phyloP scores from a whole-genome alignment of 1,140 invertebrate species.

The Chymomyza costata region DNA sequence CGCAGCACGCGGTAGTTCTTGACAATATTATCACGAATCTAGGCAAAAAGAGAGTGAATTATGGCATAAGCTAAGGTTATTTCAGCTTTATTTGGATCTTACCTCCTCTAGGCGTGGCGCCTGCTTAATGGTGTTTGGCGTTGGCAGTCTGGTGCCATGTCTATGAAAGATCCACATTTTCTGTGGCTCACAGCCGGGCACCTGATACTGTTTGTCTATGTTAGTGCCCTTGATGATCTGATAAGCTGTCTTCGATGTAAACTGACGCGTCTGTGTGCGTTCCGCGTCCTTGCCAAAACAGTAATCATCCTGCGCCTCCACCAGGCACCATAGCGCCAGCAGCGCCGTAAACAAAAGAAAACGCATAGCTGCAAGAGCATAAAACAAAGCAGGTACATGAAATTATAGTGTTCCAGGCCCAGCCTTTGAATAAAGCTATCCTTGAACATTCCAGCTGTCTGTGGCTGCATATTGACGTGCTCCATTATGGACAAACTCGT shows the following conservation, averaged over 20 bases:
- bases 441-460: slow-evolving; percentile 55
- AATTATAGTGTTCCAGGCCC: slow-evolving; percentile 49
- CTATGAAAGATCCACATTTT: slow-evolving; percentile 81
- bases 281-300: slow-evolving; percentile 79
- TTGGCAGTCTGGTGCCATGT: slow-evolving; percentile 80
- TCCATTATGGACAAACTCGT: slow-evolving; percentile 5
- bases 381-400: slow-evolving; percentile 13
- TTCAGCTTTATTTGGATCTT: background rate
- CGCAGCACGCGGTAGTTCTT: slow-evolving; percentile 77
- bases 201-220: slow-evolving; percentile 76
- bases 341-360: slow-evolving; percentile 39
- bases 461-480: slow-evolving; percentile 18
- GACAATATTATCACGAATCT: slow-evolving; percentile 77
- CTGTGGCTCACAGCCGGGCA: slow-evolving; percentile 79
- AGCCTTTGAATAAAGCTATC: slow-evolving; percentile 50
- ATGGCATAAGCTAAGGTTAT: background rate
- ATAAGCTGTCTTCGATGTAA: slow-evolving; percentile 81
- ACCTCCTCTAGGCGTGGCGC: slow-evolving; percentile 77
- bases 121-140: slow-evolving; percentile 76
- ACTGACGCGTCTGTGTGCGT: slow-evolving; percentile 77
- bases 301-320: slow-evolving; percentile 75
- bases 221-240: slow-evolving; percentile 78
- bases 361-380: slow-evolving; percentile 44
- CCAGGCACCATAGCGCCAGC: slow-evolving; percentile 26
- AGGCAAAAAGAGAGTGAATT: background rate